A percentile compares a stretch with the other conserved stretches of the same genome.
Evolutionary conservation across 2,113 vertebrate species (phyloP).

Genomic region (Sebastes fasciatus): DNA sequence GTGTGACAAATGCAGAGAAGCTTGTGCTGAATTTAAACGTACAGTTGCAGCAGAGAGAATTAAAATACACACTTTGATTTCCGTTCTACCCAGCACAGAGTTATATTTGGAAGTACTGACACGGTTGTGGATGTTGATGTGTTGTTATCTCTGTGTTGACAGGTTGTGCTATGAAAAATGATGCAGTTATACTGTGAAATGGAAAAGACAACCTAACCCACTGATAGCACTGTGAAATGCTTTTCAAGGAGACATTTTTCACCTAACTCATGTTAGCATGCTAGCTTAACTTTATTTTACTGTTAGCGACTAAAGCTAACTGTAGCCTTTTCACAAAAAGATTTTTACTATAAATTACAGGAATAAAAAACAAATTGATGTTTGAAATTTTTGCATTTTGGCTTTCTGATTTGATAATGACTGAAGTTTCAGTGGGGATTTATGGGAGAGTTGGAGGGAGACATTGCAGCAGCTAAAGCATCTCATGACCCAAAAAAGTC

Average conservation of each 20-base stretch:
- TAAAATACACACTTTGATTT: slow-evolving; percentile 38
- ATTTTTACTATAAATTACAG: background rate
- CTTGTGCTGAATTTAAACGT: slow-evolving; percentile 5
- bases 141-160: slow-evolving; percentile 39
- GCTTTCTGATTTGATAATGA: too few species aligned
- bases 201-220: background rate
- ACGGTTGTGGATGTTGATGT: slow-evolving; percentile 5
- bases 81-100: slow-evolving; percentile 2
- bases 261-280: background rate
- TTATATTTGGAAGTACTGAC: slow-evolving; percentile 39
- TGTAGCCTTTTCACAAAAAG: background rate
- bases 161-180: background rate
- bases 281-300: background rate
- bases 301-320: background rate
- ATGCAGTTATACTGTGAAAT: slow-evolving; percentile 4
- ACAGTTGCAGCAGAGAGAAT: slow-evolving; percentile 6
- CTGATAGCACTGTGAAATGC: background rate
- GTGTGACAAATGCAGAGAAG: slow-evolving; percentile 3
- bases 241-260: background rate
- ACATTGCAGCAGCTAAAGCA: background rate
- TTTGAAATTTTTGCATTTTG: too few species aligned
- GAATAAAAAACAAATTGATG: background rate
- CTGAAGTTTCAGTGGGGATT: background rate
- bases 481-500: background rate
- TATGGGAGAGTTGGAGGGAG: background rate